A percentile compares a stretch with the other conserved stretches of the same genome.
phyloP scores from a whole-genome alignment of 2,888 invertebrate genomes.

The Tenthredo mesomela region DNA sequence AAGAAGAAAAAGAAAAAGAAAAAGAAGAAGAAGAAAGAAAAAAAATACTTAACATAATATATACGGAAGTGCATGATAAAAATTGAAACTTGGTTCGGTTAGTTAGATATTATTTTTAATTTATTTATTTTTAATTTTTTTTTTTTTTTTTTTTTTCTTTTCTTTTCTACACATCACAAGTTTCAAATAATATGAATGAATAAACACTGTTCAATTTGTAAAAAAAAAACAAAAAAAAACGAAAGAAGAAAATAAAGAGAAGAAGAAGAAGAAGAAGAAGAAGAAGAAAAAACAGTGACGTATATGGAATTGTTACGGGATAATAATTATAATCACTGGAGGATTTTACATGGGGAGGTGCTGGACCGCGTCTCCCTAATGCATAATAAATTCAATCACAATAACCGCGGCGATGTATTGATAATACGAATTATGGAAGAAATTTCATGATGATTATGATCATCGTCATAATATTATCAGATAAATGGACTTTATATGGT shows the following conservation, averaged over 20 bases:
- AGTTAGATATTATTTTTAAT: background rate
- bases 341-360: slow-evolving; percentile 67
- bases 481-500: no score
- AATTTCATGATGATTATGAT: background rate
- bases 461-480: no score
- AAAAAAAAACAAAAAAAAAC: background rate
- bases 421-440: background rate
- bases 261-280: background rate
- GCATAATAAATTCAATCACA: background rate
- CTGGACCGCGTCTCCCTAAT: slow-evolving; percentile 64
- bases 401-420: slow-evolving; percentile 31
- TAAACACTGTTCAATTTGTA: background rate
- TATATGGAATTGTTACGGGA: slow-evolving; percentile 49
- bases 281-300: background rate
- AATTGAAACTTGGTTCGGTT: background rate
- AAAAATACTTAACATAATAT: background rate
- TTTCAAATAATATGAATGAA: background rate
- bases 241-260: background rate
- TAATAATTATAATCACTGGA: slow-evolving; percentile 52
- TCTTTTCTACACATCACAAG: no score
- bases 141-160: background rate
- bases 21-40: background rate
- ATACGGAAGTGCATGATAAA: background rate
- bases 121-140: background rate
- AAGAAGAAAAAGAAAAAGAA: background rate